Percentiles rank a stretch among this genome's conserved stretches.
phyloP scores from a whole-genome alignment of 2,888 invertebrate genomes.

The Drosophila yooni region DNA sequence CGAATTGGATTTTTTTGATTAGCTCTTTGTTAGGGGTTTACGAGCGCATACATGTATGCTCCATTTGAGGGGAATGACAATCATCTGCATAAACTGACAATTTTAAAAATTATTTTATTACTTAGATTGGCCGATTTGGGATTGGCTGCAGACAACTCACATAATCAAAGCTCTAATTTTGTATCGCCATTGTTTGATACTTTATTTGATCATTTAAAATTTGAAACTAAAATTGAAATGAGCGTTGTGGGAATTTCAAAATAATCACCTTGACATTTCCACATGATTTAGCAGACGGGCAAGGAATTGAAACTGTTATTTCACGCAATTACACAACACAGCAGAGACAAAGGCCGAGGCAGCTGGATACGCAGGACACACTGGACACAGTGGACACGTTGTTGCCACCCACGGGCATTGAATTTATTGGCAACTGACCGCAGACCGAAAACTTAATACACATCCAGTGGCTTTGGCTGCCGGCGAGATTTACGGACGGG shows the following conservation, averaged over 20 bases:
- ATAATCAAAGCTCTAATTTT: slow-evolving; percentile 40
- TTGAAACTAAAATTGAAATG: not conserved
- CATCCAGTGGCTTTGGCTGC: slow-evolving; percentile 49
- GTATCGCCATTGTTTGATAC: not conserved
- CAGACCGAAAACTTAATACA: slow-evolving; percentile 58
- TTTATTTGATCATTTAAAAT: not conserved
- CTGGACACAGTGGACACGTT: not conserved
- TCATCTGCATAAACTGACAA: slow-evolving; percentile 50
- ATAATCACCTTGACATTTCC: slow-evolving; percentile 62
- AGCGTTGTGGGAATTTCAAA: slow-evolving; percentile 22
- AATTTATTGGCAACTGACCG: slow-evolving; percentile 70
- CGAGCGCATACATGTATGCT: slow-evolving; percentile 21
- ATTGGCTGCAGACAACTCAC: slow-evolving; percentile 26
- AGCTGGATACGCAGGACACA: slow-evolving; percentile 16
- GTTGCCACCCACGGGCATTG: slow-evolving; percentile 44
- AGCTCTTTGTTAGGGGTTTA: slow-evolving; percentile 24
- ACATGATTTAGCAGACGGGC: slow-evolving; percentile 43
- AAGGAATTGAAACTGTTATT: slow-evolving; percentile 35
- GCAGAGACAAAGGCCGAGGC: slow-evolving; percentile 1
- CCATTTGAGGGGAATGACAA: slow-evolving; percentile 35
- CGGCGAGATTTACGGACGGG: slow-evolving; percentile 53
- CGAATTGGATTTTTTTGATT: slow-evolving; percentile 19
- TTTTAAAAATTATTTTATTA: not conserved
- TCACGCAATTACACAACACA: slow-evolving; percentile 48
- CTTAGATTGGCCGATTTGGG: slow-evolving; percentile 13